A percentile compares a stretch with the other conserved stretches of the same genome.
These are phyloP conservation scores for Poecilia wingei DNA, from an alignment of 2,797 vertebrate species.

Conservation along the genomic window DNA sequence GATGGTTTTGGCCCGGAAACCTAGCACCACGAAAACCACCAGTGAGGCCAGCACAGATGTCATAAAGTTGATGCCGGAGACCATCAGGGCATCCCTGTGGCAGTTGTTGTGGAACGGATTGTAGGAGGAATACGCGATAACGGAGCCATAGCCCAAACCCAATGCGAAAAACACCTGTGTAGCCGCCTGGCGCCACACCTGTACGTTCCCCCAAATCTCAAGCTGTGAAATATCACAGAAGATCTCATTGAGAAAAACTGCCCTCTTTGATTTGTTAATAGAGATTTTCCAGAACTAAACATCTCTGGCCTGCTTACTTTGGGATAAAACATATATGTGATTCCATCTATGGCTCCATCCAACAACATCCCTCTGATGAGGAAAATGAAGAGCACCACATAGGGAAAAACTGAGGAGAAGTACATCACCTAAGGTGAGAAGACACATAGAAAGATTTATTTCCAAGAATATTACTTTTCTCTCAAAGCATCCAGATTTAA, in stretches of 20 bases:
- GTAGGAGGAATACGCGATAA: conserved; percentile 98
- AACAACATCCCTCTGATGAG: conserved; percentile 83
- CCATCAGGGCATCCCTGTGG: conserved; percentile 94
- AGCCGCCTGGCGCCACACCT: conserved; percentile 97
- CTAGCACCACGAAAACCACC: conserved; percentile 95
- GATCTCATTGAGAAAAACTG: background rate
- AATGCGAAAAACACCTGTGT: conserved; percentile 98
- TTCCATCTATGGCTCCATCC: conserved; percentile 83
- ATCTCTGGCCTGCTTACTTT: conserved; percentile 67
- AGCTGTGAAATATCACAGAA: conserved; percentile 80
- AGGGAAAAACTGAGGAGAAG: conserved; percentile 92
- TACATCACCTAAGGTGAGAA: conserved; percentile 87
- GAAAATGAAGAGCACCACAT: conserved; percentile 87
- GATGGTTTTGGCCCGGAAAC: conserved; percentile 94
- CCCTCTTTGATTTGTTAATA: background rate
- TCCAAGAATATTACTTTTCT: background rate
- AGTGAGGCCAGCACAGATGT: conserved; percentile 95
- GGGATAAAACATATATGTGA: conserved; percentile 85
- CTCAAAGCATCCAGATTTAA: background rate
- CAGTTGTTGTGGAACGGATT: conserved; percentile 98
- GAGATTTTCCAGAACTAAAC: background rate
- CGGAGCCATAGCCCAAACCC: conserved; percentile 95
- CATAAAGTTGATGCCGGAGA: conserved; percentile 96
- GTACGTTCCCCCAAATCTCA: conserved; percentile 91
- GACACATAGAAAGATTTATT: conserved; percentile 10